Evolutionary conservation across 2,113 vertebrate species (phyloP).

Genomic region (Plestiodon gilberti): DNA sequence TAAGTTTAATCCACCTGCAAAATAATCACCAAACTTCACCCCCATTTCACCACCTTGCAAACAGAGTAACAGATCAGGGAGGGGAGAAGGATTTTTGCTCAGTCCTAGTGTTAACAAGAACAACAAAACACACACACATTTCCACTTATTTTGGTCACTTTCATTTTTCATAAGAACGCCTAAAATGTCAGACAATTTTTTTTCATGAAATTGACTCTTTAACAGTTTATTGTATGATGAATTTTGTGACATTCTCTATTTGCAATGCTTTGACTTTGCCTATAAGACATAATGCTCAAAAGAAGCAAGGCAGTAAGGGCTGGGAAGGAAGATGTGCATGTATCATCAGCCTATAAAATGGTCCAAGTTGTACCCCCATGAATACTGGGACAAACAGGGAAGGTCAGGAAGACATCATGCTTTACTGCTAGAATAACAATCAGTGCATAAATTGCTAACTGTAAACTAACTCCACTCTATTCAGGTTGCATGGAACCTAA

Average conservation of each 20-base stretch:
- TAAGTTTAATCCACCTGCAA: too few relatives aligned
- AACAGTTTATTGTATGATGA: not conserved
- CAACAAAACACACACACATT: too few relatives aligned
- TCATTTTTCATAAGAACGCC: not conserved
- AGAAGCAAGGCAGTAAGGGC: not conserved
- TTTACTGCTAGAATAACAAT: not conserved
- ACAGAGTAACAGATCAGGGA: too few relatives aligned
- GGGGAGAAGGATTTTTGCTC: too few relatives aligned
- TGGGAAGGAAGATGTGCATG: too few relatives aligned
- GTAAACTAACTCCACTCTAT: too few relatives aligned
- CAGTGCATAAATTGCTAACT: too few relatives aligned
- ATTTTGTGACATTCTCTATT: not conserved
- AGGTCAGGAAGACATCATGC: not conserved
- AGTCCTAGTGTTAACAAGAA: too few relatives aligned
- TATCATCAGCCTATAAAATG: not conserved
- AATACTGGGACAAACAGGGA: not conserved
- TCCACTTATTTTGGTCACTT: not conserved
- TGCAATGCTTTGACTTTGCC: not conserved
- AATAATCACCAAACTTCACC: too few relatives aligned
- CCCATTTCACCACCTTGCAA: too few relatives aligned
- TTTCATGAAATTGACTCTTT: not conserved
- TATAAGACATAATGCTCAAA: not conserved
- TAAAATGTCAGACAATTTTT: not conserved
- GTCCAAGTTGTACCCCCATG: not conserved
- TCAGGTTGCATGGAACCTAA: too few relatives aligned